Evolutionary conservation across 92 coral and sea anemone species (phyloP).

Genomic region (Anthopleura xanthogrammica): DNA sequence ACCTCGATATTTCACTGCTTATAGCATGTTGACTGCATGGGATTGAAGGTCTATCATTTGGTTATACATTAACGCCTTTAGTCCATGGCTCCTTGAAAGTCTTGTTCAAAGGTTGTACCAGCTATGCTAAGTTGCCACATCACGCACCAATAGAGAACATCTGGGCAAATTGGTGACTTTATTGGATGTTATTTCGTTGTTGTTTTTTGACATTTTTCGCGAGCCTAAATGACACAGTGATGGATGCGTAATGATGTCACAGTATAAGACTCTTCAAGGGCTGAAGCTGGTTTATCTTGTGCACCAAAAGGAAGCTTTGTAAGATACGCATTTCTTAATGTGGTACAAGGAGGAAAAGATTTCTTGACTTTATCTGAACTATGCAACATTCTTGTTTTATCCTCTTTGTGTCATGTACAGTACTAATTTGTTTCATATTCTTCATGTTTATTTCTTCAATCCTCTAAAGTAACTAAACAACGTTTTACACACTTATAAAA

Average conservation of each 20-base stretch:
- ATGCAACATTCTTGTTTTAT: too few relatives aligned
- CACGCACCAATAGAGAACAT: neutral
- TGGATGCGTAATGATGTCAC: neutral
- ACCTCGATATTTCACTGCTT: neutral
- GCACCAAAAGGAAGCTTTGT: neutral
- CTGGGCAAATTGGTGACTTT: neutral
- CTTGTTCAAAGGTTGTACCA: neutral
- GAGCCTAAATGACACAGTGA: neutral
- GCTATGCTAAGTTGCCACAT: neutral
- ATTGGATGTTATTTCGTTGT: neutral
- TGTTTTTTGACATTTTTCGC: neutral
- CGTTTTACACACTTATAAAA: too few relatives aligned
- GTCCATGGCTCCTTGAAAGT: neutral
- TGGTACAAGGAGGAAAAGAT: neutral
- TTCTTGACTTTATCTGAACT: too few relatives aligned
- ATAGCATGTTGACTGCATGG: neutral
- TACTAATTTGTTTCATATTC: too few relatives aligned
- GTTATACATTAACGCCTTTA: neutral
- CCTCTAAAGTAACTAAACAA: too few relatives aligned
- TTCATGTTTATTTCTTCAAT: too few relatives aligned
- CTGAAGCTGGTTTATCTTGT: conserved; percentile 3
- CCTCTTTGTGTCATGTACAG: too few relatives aligned
- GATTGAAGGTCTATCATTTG: neutral
- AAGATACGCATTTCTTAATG: neutral
- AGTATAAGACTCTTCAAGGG: neutral